Percentiles rank a stretch among this genome's conserved stretches.
phyloP scores from a whole-genome alignment of 2,113 vertebrate genomes.

The Eira barbara region DNA sequence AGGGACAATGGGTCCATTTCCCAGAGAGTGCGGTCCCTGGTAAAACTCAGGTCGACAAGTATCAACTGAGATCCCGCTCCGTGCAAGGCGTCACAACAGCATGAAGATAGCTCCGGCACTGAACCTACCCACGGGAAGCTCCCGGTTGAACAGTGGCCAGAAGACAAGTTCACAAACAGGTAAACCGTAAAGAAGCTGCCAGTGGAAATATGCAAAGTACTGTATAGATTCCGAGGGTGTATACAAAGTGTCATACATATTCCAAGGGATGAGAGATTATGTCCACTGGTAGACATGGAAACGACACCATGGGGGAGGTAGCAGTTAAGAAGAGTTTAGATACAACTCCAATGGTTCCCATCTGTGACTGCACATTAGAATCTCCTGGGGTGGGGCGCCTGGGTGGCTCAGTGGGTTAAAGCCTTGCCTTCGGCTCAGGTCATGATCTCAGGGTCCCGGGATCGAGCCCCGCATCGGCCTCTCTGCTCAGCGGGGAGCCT shows the following conservation, averaged over 20 bases:
- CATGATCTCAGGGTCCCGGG: too few relatives aligned
- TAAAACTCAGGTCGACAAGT: neutral
- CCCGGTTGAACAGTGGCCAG: neutral
- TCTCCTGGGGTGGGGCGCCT: neutral
- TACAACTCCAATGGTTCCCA: neutral
- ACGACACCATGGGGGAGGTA: neutral
- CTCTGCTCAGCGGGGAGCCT: too few relatives aligned
- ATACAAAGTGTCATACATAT: neutral
- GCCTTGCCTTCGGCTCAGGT: too few relatives aligned
- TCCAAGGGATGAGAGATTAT: neutral
- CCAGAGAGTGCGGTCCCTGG: neutral
- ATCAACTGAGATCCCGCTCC: neutral
- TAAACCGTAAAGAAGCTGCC: neutral
- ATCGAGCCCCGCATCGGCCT: too few relatives aligned
- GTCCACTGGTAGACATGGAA: neutral
- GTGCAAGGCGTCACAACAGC: neutral
- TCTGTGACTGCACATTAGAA: neutral
- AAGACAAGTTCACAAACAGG: neutral
- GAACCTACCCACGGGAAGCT: neutral
- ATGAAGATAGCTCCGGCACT: neutral
- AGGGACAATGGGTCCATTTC: too few relatives aligned
- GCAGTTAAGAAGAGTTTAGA: neutral
- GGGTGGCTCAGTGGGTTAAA: too few relatives aligned
- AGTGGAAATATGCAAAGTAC: neutral
- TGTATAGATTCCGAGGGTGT: neutral